Evolutionary conservation across 2,797 vertebrate species (phyloP).

Genomic region (Cirrhinus mrigala): DNA sequence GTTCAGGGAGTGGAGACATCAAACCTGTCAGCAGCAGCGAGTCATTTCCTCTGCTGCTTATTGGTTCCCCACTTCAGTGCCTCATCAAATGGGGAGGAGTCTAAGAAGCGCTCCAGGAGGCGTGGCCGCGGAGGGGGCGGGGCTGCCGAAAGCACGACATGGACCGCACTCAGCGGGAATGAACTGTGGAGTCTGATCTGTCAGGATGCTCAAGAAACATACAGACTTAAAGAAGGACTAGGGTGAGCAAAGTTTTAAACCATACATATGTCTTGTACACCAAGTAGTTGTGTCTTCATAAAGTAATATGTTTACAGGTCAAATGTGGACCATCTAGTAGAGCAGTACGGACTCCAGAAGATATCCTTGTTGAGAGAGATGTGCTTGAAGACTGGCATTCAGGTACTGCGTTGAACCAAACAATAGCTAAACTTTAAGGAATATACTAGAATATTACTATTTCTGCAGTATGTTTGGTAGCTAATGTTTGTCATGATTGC

Average conservation of each 20-base stretch:
- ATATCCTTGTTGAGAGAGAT: slow-evolving; percentile 83
- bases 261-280: neutral
- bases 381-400: slow-evolving; percentile 84
- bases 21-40: slow-evolving; percentile 79
- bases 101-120: slow-evolving; percentile 78
- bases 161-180: slow-evolving; percentile 70
- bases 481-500: no score
- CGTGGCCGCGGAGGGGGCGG: slow-evolving; percentile 73
- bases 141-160: slow-evolving; percentile 67
- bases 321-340: slow-evolving; percentile 78
- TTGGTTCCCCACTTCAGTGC: slow-evolving; percentile 76
- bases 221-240: slow-evolving; percentile 74
- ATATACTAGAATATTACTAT: neutral
- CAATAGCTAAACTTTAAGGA: neutral
- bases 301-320: slow-evolving; percentile 68
- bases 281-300: no score
- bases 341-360: slow-evolving; percentile 81
- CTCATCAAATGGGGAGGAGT: slow-evolving; percentile 69
- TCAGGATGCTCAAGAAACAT: slow-evolving; percentile 80
- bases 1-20: slow-evolving; percentile 79
- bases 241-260: slow-evolving; percentile 68
- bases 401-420: slow-evolving; percentile 71
- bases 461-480: neutral
- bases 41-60: slow-evolving; percentile 86
- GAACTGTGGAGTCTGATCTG: slow-evolving; percentile 84